Percentiles rank a stretch among this genome's conserved stretches.
Evolutionary conservation across 2,797 vertebrate genomes (phyloP).

Genomic region (Poeciliopsis presidionis): DNA sequence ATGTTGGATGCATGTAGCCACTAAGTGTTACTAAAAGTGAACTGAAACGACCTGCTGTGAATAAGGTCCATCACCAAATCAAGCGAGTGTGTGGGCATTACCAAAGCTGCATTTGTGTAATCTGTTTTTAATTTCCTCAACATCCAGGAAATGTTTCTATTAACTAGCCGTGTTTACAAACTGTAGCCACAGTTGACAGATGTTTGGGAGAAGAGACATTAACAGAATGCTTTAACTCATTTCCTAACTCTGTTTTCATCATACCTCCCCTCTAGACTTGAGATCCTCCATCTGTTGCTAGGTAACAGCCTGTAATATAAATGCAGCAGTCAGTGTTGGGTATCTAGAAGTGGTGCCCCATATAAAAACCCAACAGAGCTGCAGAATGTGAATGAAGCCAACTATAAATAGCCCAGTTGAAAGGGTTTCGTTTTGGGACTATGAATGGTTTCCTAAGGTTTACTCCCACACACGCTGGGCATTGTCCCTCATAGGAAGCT

Average conservation of each 20-base stretch:
- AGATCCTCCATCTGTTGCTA: constrained; percentile 66
- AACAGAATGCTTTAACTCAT: constrained; percentile 21
- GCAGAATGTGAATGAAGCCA: constrained; percentile 69
- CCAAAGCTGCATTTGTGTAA: neutral
- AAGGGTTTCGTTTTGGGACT: constrained; percentile 56
- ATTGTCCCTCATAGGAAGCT: constrained; percentile 6
- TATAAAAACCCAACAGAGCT: constrained; percentile 61
- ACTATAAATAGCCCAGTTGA: constrained; percentile 69
- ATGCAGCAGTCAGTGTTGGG: constrained; percentile 45
- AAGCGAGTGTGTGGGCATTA: neutral
- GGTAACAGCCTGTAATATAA: constrained; percentile 66
- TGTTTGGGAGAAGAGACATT: constrained; percentile 10
- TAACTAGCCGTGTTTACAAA: constrained; percentile 13
- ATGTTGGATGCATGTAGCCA: neutral
- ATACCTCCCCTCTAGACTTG: constrained; percentile 22
- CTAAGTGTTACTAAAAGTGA: neutral
- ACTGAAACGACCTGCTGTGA: neutral
- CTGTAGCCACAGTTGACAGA: constrained; percentile 14
- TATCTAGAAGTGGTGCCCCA: constrained; percentile 66
- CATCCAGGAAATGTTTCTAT: neutral
- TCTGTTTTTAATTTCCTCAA: constrained; percentile 2
- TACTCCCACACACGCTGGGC: constrained; percentile 34
- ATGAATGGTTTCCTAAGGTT: constrained; percentile 66
- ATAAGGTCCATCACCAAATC: neutral
- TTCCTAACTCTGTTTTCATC: constrained; percentile 23